Evolutionary conservation across 2,888 invertebrate genomes (phyloP), one percentile per base, ranked within the genome.

Genomic region (Epirrhoe tristata): DNA sequence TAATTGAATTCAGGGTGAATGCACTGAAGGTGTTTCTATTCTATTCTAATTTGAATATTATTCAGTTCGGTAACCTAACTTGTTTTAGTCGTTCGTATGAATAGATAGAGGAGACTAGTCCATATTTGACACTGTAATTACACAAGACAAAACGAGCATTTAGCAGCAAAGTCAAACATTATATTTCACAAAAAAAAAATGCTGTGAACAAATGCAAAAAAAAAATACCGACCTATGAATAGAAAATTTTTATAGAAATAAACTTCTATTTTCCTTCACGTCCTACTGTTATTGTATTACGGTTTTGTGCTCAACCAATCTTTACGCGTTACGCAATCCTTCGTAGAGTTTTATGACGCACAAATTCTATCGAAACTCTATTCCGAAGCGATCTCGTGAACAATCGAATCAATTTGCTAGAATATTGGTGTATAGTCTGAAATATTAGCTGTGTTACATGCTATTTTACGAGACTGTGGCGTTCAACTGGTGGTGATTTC

Each of bases 341-440:
- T 39, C 67, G 60, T 58, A 48, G 46, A 32, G 60, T 64, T 53
- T 66, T 63, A 64, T 66, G 66, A 58, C 52, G 58, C 63, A 63
- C 53, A 67, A 69, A 62, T 60, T 67, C 54, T 7, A 43, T 46
- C 50, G 57, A 60, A 69, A 69, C 58, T 61, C 58, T 51, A 72
- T 72, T 69, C 39, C 36, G 51, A 51, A 36, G 16, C 66, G 67
- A 67, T 69, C 56, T 66, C 63, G 52, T 17, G 16, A 48, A 16
- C 53, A 53, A 60, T 43, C 46, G 60, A 61, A 46, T 46, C 43
- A 52, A 43, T 46, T 34, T 58, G 58, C 52, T 43, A 59, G 31
- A 1, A 52, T 52, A 52, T 59, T 58, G 58, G 24, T 58, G 39
- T 43, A 12, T 43, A 12, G 3, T 12, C 4, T 43, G 39, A 43